Evolutionary conservation across 2,797 vertebrate genomes (phyloP), one percentile per base, ranked within the genome.

Genomic region (Anguilla obscura): DNA sequence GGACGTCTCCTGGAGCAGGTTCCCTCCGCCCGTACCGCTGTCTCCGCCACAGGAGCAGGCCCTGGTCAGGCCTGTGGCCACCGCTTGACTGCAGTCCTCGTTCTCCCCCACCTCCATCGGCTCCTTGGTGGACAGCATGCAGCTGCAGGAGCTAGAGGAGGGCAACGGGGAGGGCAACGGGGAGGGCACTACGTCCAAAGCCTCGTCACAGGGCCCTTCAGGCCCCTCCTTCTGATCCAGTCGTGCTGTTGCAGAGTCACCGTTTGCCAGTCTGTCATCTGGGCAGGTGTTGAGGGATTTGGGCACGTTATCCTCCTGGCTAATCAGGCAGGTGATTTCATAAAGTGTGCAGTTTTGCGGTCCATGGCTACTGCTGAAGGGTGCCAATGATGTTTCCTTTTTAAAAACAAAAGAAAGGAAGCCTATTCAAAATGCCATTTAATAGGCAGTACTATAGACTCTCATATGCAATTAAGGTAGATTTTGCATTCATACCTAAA

Each of bases 61-160:
- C 24, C 91, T 93, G 0, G 88, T 87, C 48, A 91, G 93, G 52
- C 96, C 97, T 0, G 95, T 93, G 91, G 96, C 97, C 56, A 97
- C 96, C 74, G 96, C 97, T 91, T 98, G 97, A 92, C 97, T 98
- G 85, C 98, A 95, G 89, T 98, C 98, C 92, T 98, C 98, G 0
- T 98, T 98, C 91, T 99, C 98, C 12, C 97, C 97, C 0, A 98
- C 95, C 91, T 98, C 97, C 93, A 99, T 85, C 0, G 97, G 97
- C 90, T 98, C 96, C 0, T 93, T 95, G 90, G 97, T 93, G 0
- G 95, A 94, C 0, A 95, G 91, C 45, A 92, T 1, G 0, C 96
- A 94, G 84, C 93, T 91, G 50, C 96, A 97, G 40, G 94, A 95
- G 79, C 93, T 54, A 94, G 93, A 0, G 93, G 92, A 3, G 92